phyloP scores from a whole-genome alignment of 1,140 invertebrate species.

The Leptoteleia sp. region DNA sequence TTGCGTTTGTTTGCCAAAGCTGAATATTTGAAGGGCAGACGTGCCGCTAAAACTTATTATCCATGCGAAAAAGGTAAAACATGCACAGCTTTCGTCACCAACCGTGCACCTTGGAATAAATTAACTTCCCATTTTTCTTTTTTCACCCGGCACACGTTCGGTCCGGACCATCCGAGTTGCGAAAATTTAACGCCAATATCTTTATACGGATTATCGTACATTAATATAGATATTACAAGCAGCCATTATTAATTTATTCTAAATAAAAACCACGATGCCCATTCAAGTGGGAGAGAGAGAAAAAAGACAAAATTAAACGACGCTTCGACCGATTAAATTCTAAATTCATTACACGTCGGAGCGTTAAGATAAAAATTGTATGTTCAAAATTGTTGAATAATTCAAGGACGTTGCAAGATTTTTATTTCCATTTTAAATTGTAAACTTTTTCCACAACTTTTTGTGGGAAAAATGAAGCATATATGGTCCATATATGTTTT shows the following conservation, averaged over 20 bases:
- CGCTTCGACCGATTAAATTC: too few species aligned
- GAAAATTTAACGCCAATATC: background rate
- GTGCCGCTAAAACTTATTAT: constrained; percentile 5
- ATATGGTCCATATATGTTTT: too few species aligned
- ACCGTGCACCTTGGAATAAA: background rate
- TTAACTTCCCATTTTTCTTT: too few species aligned
- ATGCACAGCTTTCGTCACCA: constrained; percentile 13
- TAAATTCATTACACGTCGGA: too few species aligned
- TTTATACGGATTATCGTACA: constrained; percentile 12
- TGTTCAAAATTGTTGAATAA: too few species aligned
- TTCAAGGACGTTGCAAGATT: too few species aligned
- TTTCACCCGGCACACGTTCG: too few species aligned
- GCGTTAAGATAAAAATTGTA: too few species aligned
- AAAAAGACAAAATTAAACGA: background rate
- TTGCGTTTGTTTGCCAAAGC: constrained; percentile 16
- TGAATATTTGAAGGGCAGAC: constrained; percentile 16
- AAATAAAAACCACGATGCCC: background rate
- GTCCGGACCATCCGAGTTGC: background rate
- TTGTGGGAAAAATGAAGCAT: too few species aligned
- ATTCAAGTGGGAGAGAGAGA: background rate
- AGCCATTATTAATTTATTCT: constrained; percentile 8
- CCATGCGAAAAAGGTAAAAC: constrained; percentile 14
- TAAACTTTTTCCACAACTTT: too few species aligned
- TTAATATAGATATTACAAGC: constrained; percentile 9
- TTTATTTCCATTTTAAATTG: too few species aligned